Evolutionary conservation across 2,797 vertebrate genomes (phyloP).

Genomic region (Platyrinchus mystaceus): DNA sequence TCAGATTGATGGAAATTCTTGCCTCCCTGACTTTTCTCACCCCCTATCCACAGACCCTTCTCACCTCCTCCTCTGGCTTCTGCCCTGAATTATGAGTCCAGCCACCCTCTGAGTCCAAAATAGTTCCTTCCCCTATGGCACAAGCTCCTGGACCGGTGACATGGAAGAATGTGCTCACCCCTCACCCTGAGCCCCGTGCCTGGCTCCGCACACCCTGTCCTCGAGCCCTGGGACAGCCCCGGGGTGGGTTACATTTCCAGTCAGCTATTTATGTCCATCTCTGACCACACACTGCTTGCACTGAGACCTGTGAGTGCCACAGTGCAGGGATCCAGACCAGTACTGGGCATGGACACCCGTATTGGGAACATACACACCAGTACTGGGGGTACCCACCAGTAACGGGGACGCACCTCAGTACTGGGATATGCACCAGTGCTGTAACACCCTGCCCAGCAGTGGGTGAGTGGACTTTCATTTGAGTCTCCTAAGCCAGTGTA

Average conservation of each 20-base stretch:
- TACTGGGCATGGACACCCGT: background rate
- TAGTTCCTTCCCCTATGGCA: background rate
- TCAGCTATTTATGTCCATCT: background rate
- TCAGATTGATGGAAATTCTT: background rate
- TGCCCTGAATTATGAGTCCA: constrained; percentile 16
- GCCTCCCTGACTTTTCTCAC: constrained; percentile 31
- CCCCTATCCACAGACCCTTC: background rate
- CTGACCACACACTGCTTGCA: fast-evolving
- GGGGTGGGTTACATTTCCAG: fast-evolving
- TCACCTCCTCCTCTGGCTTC: background rate
- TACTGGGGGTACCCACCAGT: no score
- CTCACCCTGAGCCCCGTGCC: fast-evolving
- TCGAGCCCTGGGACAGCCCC: fast-evolving
- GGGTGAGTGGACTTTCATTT: background rate
- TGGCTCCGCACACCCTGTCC: fast-evolving
- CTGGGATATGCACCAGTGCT: fast-evolving
- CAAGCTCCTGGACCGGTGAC: fast-evolving
- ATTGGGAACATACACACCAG: background rate
- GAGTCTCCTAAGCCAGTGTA: background rate
- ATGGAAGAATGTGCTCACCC: fast-evolving
- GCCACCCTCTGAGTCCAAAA: background rate
- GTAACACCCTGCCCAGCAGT: fast-evolving
- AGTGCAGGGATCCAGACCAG: background rate
- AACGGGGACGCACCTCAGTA: background rate
- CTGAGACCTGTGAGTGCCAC: fast-evolving